These are phyloP conservation scores for Rhyacichthys aspro DNA, from an alignment of 2,797 vertebrate genomes.

Conservation along the genomic window DNA sequence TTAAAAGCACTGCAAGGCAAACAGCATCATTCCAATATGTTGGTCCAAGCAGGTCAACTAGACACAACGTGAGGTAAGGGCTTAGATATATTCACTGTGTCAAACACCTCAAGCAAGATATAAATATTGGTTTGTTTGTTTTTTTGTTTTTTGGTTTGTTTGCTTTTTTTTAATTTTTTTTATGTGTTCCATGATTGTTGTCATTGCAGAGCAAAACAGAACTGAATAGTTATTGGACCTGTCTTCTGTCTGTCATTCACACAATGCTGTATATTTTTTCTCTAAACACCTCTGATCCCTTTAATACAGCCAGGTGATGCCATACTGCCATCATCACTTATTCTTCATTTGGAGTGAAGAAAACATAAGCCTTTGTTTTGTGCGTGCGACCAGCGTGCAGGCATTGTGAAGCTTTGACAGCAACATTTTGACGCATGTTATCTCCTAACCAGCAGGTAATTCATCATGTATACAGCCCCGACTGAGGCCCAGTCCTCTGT, in stretches of 20 bases:
- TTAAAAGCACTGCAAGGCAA: conserved; percentile 38
- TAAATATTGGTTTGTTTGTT: no score
- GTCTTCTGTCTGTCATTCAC: conserved; percentile 37
- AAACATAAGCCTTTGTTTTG: conserved; percentile 38
- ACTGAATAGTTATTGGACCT: conserved; percentile 37
- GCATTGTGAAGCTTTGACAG: conserved; percentile 57
- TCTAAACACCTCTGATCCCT: conserved; percentile 48
- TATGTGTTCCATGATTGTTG: conserved; percentile 8
- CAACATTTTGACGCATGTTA: conserved; percentile 57
- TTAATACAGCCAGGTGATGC: conserved; percentile 40
- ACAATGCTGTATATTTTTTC: conserved; percentile 35
- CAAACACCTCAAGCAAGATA: neutral
- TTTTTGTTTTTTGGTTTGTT: no score
- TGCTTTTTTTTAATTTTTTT: no score
- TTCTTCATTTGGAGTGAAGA: conserved; percentile 30
- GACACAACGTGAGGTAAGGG: conserved; percentile 18
- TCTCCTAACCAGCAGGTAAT: conserved; percentile 67
- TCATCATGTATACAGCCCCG: conserved; percentile 65
- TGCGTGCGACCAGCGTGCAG: conserved; percentile 29
- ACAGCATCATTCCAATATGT: conserved; percentile 31
- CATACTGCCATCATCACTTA: conserved; percentile 33
- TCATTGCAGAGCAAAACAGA: conserved; percentile 16
- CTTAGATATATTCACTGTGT: neutral
- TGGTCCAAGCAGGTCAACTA: conserved; percentile 24
- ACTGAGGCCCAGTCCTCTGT: conserved; percentile 51